Evolutionary conservation across 2,113 vertebrate species (phyloP), one percentile per base, ranked within the genome.

Genomic region (Copsychus sechellarum): DNA sequence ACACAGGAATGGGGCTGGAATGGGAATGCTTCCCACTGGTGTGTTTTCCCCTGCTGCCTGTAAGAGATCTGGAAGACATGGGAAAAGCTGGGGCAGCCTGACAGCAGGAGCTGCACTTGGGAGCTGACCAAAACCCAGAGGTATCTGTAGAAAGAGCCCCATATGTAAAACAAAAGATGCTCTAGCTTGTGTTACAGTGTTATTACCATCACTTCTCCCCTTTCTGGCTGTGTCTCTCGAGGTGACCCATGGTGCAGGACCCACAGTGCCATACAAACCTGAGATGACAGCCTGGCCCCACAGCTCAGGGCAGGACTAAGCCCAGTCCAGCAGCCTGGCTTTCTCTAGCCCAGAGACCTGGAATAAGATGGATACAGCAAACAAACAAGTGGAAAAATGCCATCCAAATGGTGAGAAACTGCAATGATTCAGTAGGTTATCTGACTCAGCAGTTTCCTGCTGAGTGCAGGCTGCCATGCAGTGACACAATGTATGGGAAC

Each of bases 251-350:
- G 34, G 60, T 85, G 71, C 48, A 83, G 42, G 36, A 56, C 34
- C 21, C 48, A n/a, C 0, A 45, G 42, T 38, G 23, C 73, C 5
- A 2, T 2, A 16, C 18, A 29, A 7, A 66, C 38, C 31, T 34
- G 18, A 1, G 0, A 5, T 17, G 38, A 7, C 38, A 83, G 31
- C 23, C 43, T 38, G 48, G 58, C 26, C 23, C 33, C 47, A 24
- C 34, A 70, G 51, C 36, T 23, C 0, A 0, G 31, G 36, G 19
- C 12, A 79, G 38, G 19, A n/a, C 22, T n/a, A 34, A 47, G 54
- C 48, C 29, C 2, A 1, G 5, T 8, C 58, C 67, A 31, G 25
- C 34, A 80, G 53, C 47, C n/a, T 61, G 26, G 6, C 10, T 31
- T n/a, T 76, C 23, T 51, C 21, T 43, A 81, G 36, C 22, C 11